Conservation (phyloP, 2,888 invertebrate genomes). For the Caenorhabditis imperialis region DNA sequence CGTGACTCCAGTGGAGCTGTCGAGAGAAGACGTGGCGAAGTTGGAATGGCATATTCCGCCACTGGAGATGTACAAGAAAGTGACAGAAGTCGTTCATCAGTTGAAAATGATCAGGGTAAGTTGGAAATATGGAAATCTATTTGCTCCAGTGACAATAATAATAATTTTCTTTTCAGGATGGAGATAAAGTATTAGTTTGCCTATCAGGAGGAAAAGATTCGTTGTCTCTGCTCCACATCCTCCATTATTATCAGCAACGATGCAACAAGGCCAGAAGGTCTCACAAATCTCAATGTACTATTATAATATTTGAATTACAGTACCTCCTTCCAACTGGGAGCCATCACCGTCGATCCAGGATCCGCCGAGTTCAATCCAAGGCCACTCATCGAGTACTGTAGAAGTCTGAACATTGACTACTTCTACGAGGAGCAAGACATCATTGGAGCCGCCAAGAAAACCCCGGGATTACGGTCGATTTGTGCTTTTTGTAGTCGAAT, state of each 20-base stretch:
- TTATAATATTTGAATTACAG: conserved; percentile 79
- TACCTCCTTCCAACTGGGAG: conserved; percentile 84
- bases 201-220: conserved; percentile 89
- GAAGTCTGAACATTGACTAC: conserved; percentile 85
- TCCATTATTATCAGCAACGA: conserved; percentile 89
- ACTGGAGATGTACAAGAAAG: conserved; percentile 86
- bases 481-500: conserved; percentile 86
- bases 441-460: conserved; percentile 80
- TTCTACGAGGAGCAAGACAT: conserved; percentile 85
- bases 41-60: conserved; percentile 85
- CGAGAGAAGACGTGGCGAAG: conserved; percentile 42
- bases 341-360: conserved; percentile 86
- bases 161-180: conserved; percentile 82
- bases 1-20: conserved; percentile 79
- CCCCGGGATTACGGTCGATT: conserved; percentile 80
- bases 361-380: conserved; percentile 82
- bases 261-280: conserved; percentile 60
- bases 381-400: conserved; percentile 85
- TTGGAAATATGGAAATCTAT: neutral
- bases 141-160: too few relatives aligned
- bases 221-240: conserved; percentile 87
- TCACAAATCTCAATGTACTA: too few relatives aligned
- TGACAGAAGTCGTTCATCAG: conserved; percentile 65
- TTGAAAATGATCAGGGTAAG: conserved; percentile 65
- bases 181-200: conserved; percentile 88